phyloP scores from a whole-genome alignment of 2,888 invertebrate species.

The Tinea semifulvella region DNA sequence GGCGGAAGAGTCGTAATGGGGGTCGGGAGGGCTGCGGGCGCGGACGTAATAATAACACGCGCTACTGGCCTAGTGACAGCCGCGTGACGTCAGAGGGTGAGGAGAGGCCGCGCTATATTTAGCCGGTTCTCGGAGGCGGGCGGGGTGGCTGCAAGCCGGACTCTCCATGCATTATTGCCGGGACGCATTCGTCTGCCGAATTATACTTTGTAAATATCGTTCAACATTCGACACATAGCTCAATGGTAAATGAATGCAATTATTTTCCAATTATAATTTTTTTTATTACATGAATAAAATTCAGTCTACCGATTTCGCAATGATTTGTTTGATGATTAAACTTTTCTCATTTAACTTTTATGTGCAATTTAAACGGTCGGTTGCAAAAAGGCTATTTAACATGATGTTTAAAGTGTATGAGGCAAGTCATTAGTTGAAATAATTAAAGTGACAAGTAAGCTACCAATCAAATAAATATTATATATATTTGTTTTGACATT shows the following conservation, averaged over 20 bases:
- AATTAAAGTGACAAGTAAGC: too few species aligned
- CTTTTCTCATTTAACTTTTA: too few species aligned
- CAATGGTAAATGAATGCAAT: not conserved
- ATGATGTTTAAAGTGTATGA: too few species aligned
- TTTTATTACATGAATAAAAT: too few species aligned
- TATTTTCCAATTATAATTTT: not conserved
- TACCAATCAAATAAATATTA: too few species aligned
- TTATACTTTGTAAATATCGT: slow-evolving; percentile 1
- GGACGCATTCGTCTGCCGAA: slow-evolving; percentile 2
- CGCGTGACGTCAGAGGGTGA: slow-evolving; percentile 14
- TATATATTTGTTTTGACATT: too few species aligned
- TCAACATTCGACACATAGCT: not conserved
- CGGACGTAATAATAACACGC: slow-evolving; percentile 15
- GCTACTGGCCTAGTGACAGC: slow-evolving; percentile 15
- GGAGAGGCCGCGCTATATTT: slow-evolving; percentile 13
- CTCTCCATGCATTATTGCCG: slow-evolving; percentile 9
- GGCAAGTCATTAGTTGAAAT: too few species aligned
- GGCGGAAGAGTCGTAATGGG: slow-evolving; percentile 14
- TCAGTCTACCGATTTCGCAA: too few species aligned
- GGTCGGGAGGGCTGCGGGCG: slow-evolving; percentile 10
- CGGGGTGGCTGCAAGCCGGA: not conserved
- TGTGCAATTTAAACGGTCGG: too few species aligned
- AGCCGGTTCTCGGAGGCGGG: slow-evolving; percentile 6
- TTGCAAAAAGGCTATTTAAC: too few species aligned
- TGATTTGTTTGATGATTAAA: too few species aligned